Percentiles rank a stretch among this genome's conserved stretches.
These are phyloP conservation scores for Heterotilapia buettikoferi DNA, from an alignment of 2,113 vertebrate species.

Conservation along the genomic window DNA sequence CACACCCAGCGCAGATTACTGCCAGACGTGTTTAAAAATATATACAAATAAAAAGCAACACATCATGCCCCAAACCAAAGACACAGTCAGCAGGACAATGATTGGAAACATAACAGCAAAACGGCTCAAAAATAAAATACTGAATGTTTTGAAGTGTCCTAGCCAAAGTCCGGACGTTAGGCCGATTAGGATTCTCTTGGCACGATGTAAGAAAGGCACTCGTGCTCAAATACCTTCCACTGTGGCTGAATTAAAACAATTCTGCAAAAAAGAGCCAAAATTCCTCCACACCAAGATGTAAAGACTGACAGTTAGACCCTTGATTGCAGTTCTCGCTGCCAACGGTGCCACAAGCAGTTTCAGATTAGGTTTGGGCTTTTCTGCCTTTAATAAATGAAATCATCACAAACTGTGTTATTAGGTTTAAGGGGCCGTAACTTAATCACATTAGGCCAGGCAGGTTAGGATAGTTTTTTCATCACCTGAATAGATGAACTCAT, in stretches of 20 bases:
- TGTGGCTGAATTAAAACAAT: not conserved
- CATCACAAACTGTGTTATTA: not conserved
- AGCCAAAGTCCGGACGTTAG: fast-evolving
- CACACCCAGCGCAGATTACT: not conserved
- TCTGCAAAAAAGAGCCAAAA: not conserved
- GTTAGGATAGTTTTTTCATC: not conserved
- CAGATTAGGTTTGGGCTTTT: not conserved
- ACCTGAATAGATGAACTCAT: not conserved
- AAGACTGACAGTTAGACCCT: not conserved
- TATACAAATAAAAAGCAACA: not conserved
- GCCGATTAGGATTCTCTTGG: not conserved
- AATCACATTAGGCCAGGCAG: not conserved
- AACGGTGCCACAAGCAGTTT: not conserved
- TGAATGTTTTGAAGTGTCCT: not conserved
- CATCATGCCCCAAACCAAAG: not conserved
- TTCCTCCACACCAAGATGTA: not conserved
- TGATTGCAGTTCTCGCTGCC: not conserved
- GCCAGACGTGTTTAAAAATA: not conserved
- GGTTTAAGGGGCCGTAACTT: not conserved
- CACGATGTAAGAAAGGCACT: not conserved
- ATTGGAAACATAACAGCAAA: not conserved
- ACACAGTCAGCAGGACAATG: not conserved
- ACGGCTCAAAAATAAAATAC: not conserved
- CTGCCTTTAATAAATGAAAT: not conserved
- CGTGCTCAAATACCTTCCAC: fast-evolving